These are phyloP conservation scores for Lasioglossum calceatum DNA, from an alignment of 2,888 invertebrate genomes.

Conservation along the genomic window DNA sequence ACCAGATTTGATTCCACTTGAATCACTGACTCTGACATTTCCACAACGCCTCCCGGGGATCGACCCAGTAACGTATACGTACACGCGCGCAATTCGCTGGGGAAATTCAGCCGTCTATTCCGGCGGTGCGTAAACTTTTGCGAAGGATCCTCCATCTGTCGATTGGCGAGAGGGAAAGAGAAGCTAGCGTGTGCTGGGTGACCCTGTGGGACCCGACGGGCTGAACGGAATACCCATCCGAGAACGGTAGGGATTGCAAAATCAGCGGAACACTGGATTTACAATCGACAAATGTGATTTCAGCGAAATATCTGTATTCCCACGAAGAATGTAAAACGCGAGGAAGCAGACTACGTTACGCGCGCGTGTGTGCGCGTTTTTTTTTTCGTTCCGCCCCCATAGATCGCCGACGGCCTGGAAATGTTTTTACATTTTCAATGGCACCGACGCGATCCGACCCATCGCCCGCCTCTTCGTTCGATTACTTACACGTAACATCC, in stretches of 20 bases:
- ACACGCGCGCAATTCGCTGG: constrained; percentile 71
- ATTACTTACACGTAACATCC: not conserved
- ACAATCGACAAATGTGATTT: constrained; percentile 67
- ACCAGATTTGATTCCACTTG: constrained; percentile 70
- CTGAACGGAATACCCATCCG: constrained; percentile 61
- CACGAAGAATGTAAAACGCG: constrained; percentile 49
- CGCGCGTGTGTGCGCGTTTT: not conserved
- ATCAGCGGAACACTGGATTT: constrained; percentile 60
- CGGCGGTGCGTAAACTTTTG: constrained; percentile 76
- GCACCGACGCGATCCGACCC: not conserved
- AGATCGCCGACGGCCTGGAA: not conserved
- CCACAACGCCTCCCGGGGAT: constrained; percentile 57
- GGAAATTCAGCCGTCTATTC: constrained; percentile 77
- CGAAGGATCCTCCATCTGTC: constrained; percentile 68
- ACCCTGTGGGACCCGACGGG: constrained; percentile 56
- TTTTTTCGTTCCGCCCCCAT: constrained; percentile 34
- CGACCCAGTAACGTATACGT: constrained; percentile 65
- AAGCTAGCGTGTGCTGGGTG: constrained; percentile 28
- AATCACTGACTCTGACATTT: constrained; percentile 72
- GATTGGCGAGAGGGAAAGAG: constrained; percentile 58
- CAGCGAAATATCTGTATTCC: constrained; percentile 34
- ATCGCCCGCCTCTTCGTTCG: not conserved
- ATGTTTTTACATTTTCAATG: constrained; percentile 10
- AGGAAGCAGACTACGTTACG: constrained; percentile 26
- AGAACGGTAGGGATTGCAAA: constrained; percentile 63